Evolutionary conservation across 1,140 invertebrate species (phyloP).

Genomic region (Pemphigus obesinymphae): DNA sequence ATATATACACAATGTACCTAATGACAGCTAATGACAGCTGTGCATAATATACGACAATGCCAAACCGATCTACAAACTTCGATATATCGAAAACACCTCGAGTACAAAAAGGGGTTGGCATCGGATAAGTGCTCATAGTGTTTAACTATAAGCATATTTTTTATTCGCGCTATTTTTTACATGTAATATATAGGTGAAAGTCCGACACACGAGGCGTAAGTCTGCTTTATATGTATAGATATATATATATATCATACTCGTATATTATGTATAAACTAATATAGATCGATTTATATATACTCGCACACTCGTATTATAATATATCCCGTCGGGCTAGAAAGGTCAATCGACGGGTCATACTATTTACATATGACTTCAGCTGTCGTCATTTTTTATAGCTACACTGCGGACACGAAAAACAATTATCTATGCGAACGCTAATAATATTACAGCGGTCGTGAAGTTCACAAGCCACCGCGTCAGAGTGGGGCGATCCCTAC

Average conservation of each 20-base stretch:
- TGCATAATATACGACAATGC: too few relatives aligned
- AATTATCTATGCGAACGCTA: not conserved
- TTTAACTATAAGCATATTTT: not conserved
- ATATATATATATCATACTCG: not conserved
- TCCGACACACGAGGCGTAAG: not conserved
- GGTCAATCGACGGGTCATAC: not conserved
- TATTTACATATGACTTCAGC: too few relatives aligned
- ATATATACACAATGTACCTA: too few relatives aligned
- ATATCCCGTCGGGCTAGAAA: not conserved
- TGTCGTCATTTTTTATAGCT: not conserved
- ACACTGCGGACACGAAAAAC: not conserved
- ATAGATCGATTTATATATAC: not conserved
- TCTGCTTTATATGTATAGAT: not conserved
- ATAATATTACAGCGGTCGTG: too few relatives aligned
- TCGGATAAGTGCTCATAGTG: not conserved
- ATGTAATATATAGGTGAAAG: not conserved
- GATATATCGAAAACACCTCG: not conserved
- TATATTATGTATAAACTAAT: too few relatives aligned
- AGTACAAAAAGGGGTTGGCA: not conserved
- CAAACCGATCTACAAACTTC: not conserved
- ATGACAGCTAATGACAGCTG: too few relatives aligned
- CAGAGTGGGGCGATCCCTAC: too few relatives aligned
- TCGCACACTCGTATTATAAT: too few relatives aligned
- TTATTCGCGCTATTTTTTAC: not conserved
- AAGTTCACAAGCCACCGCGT: too few relatives aligned